These are phyloP conservation scores for Drosophila pandora DNA, from an alignment of 1,140 invertebrate genomes.

Conservation along the genomic window DNA sequence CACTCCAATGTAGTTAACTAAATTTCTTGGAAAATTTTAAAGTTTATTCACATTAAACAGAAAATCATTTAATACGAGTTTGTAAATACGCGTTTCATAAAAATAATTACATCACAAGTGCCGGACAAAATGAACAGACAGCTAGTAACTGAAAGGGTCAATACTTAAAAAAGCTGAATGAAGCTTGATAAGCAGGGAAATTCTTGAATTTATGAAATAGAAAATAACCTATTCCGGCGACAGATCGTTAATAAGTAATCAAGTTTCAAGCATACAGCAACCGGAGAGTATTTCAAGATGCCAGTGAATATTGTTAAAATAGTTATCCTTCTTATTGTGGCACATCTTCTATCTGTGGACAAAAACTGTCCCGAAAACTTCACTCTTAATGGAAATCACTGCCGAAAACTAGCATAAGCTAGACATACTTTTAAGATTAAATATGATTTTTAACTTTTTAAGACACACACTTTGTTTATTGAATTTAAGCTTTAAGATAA, in stretches of 20 bases:
- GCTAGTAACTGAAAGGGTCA: background rate
- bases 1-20: too few relatives aligned
- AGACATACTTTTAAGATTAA: background rate
- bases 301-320: background rate
- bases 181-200: background rate
- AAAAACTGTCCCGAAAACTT: background rate
- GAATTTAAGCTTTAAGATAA: background rate
- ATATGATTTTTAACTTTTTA: background rate
- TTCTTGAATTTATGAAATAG: slow-evolving; percentile 1
- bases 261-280: background rate
- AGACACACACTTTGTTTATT: background rate
- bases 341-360: background rate
- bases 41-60: too few relatives aligned
- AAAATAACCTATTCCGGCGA: background rate
- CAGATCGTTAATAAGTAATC: background rate
- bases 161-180: background rate
- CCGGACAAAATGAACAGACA: background rate
- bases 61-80: background rate
- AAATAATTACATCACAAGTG: background rate
- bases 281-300: background rate
- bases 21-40: too few relatives aligned
- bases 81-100: background rate
- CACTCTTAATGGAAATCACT: background rate
- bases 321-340: background rate
- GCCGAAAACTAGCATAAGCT: background rate